Percentiles rank a stretch among this genome's conserved stretches.
Conservation (phyloP, 2,888 invertebrate genomes). For the Willowsia nigromaculata region DNA sequence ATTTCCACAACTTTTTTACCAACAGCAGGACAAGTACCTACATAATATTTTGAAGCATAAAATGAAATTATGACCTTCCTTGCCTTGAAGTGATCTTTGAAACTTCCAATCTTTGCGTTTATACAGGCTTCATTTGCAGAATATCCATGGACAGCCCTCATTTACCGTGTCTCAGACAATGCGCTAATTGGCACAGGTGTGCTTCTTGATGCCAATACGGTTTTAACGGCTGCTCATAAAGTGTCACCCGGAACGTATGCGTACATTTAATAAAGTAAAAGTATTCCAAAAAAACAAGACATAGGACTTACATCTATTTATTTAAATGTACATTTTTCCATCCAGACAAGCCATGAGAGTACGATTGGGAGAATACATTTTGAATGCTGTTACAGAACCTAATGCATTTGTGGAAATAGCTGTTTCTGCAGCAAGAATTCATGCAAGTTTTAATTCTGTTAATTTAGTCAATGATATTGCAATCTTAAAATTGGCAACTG, state of each 20-base stretch:
- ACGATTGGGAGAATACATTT: constrained; percentile 89
- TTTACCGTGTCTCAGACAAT: constrained; percentile 83
- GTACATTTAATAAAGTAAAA: background rate
- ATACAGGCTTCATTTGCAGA: constrained; percentile 85
- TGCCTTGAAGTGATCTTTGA: background rate
- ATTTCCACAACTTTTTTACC: constrained; percentile 47
- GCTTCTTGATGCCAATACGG: constrained; percentile 83
- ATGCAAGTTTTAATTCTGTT: constrained; percentile 86
- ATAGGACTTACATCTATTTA: too few species aligned
- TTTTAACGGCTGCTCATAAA: constrained; percentile 87
- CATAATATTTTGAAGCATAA: background rate
- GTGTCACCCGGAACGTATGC: constrained; percentile 79
- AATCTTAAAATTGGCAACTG: constrained; percentile 85
- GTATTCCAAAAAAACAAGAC: background rate
- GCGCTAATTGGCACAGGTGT: constrained; percentile 87
- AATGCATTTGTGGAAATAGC: constrained; percentile 85
- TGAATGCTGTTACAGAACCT: constrained; percentile 84
- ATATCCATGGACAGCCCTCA: constrained; percentile 86
- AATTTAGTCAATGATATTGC: constrained; percentile 91
- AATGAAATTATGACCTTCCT: background rate
- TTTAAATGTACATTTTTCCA: background rate
- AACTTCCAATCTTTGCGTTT: background rate
- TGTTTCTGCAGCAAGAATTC: constrained; percentile 83
- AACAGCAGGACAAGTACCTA: constrained; percentile 55
- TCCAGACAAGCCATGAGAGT: constrained; percentile 82